These are phyloP conservation scores for Mionectes olivaceus DNA, from an alignment of 2,797 vertebrate genomes.

Conservation along the genomic window DNA sequence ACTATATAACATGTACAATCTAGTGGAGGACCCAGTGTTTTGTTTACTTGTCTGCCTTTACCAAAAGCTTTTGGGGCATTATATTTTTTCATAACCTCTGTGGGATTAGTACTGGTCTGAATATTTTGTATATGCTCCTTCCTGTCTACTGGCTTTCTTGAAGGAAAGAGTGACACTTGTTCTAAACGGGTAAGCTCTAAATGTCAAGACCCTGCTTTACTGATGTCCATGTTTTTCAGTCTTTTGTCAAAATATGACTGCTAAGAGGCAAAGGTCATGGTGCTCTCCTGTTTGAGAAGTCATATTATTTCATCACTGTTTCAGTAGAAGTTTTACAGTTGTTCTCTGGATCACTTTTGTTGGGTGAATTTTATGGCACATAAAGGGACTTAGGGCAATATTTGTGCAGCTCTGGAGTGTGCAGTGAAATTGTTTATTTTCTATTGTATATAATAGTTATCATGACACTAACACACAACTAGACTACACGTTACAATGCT, in stretches of 20 bases:
- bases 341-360: not conserved
- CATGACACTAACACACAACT: not conserved
- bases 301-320: not conserved
- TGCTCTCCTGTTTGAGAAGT: not conserved
- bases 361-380: not conserved
- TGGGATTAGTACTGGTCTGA: not conserved
- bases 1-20: rapidly evolving
- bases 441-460: not conserved
- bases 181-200: not conserved
- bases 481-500: not conserved
- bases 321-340: not conserved
- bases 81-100: not conserved
- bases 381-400: not conserved
- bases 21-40: not conserved
- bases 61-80: not conserved
- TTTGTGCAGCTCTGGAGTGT: not conserved
- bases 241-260: not conserved
- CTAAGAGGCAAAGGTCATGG: not conserved
- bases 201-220: not conserved
- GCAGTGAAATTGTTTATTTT: not conserved
- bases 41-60: not conserved
- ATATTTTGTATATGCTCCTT: not conserved
- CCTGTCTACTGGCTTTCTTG: not conserved
- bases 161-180: not conserved
- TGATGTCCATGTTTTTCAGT: not conserved